phyloP scores from a whole-genome alignment of 1,140 invertebrate genomes.

The Drosophila lini region DNA sequence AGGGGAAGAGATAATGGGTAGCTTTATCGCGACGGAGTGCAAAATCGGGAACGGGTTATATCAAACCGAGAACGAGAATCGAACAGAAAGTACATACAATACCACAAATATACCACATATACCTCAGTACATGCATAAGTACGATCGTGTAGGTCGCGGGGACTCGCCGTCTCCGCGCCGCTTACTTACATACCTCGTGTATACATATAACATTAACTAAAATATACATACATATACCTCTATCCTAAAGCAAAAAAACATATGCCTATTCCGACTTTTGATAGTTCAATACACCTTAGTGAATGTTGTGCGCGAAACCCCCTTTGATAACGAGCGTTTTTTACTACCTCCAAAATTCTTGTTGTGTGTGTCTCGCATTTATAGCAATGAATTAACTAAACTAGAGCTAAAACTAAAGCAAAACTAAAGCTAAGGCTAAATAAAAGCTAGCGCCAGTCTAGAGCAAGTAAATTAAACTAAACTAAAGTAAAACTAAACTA shows the following conservation, averaged over 20 bases:
- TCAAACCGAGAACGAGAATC: conserved; percentile 45
- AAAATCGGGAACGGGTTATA: conserved; percentile 43
- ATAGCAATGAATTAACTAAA: conserved; percentile 48
- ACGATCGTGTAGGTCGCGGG: conserved; percentile 45
- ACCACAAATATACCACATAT: conserved; percentile 82
- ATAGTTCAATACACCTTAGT: conserved; percentile 79
- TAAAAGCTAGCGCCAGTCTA: conserved; percentile 41
- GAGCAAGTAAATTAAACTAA: conserved; percentile 60
- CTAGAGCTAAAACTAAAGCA: conserved; percentile 29
- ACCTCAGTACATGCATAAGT: conserved; percentile 82
- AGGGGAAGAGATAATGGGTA: conserved; percentile 37
- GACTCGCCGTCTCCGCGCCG: conserved; percentile 19
- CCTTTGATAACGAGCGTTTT: conserved; percentile 55
- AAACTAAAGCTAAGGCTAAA: conserved; percentile 37
- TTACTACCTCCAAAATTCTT: conserved; percentile 75
- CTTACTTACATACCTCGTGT: conserved; percentile 76
- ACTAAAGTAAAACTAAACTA: conserved; percentile 47
- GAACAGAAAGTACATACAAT: conserved; percentile 80
- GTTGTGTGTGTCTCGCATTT: conserved; percentile 79
- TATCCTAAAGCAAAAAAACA: conserved; percentile 19
- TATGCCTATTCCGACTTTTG: conserved; percentile 50
- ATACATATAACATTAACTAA: conserved; percentile 77
- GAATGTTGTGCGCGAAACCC: conserved; percentile 66
- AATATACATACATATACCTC: conserved; percentile 62
- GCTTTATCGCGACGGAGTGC: conserved; percentile 73